These are phyloP conservation scores for Galeopterus variegatus DNA, from an alignment of 2,113 vertebrate genomes.

Conservation along the genomic window DNA sequence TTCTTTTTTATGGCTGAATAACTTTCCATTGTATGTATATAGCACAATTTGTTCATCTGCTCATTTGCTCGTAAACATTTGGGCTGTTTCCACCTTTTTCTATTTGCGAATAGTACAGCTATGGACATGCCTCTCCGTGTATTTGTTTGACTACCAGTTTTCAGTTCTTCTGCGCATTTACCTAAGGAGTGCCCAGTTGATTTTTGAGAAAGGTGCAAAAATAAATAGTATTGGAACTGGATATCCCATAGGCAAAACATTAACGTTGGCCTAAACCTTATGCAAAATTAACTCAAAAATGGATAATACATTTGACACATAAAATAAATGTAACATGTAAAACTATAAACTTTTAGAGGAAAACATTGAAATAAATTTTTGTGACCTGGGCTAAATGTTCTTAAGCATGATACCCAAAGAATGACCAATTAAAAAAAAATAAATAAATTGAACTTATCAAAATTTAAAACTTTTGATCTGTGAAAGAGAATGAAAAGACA, in stretches of 20 bases:
- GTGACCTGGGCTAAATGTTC: constrained; percentile 13
- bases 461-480: not conserved
- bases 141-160: constrained; percentile 20
- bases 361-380: constrained; percentile 22
- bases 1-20: not conserved
- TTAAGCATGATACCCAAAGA: not conserved
- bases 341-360: constrained; percentile 17
- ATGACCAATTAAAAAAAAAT: not conserved
- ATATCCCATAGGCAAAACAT: not conserved
- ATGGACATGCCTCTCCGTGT: not conserved
- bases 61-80: constrained; percentile 16
- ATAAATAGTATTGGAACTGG: not conserved
- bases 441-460: not conserved
- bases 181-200: not conserved
- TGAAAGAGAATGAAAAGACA: constrained; percentile 37
- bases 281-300: not conserved
- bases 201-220: too few species aligned
- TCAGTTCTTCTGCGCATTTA: not conserved
- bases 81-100: not conserved
- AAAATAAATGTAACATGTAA: not conserved
- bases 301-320: not conserved
- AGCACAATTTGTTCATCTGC: not conserved
- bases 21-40: not conserved
- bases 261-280: not conserved
- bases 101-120: not conserved